Evolutionary conservation across 2,113 vertebrate species (phyloP), one percentile per base, ranked within the genome.

Genomic region (Dipodomys merriami): DNA sequence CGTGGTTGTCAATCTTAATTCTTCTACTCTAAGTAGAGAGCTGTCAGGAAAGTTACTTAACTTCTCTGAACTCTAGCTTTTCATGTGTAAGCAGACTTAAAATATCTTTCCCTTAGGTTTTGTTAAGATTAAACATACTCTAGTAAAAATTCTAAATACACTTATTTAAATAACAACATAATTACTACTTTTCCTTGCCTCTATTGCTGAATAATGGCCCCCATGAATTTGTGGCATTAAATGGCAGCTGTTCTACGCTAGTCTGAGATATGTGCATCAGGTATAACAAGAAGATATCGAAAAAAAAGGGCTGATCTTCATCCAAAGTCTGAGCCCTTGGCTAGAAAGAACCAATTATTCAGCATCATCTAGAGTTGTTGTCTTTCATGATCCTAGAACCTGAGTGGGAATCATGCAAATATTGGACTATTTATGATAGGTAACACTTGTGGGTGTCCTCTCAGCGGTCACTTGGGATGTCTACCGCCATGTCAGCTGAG

Each of bases 361-460:
- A 13, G 9, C 92, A 65, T 76, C 23, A 64, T 49, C 20, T 44
- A 29, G 13, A 74, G 3, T 7, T 18, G 12, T 83, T 44, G 79
- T 83, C 18, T 76, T 3, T 87, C 18, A n/a, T 27, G 49, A 53
- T 4, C 44, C 27, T 68, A 25, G 18, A 44, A 62, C 16, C 27
- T 39, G 1, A 15, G 7, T 27, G 49, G 11, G 15, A 85, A 57
- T 65, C 22, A n/a, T 8, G 18, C 1, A 57, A 73, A 84, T 23
- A 30, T 10, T 64, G 3, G 90, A 64, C 20, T 91, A 16, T 64
- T 7, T 68, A 49, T 8, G 44, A 18, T 9, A 74, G 0, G 15
- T 4, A 64, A 64, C 23, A 64, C 9, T 2, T 2, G 1, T 0
- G 16, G 0, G 0, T 83, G 33, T 71, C 29, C 18, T 87, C 0